Base-by-base conservation (phyloP, 2,888 invertebrate genomes). In the Candidula unifasciata region DNA sequence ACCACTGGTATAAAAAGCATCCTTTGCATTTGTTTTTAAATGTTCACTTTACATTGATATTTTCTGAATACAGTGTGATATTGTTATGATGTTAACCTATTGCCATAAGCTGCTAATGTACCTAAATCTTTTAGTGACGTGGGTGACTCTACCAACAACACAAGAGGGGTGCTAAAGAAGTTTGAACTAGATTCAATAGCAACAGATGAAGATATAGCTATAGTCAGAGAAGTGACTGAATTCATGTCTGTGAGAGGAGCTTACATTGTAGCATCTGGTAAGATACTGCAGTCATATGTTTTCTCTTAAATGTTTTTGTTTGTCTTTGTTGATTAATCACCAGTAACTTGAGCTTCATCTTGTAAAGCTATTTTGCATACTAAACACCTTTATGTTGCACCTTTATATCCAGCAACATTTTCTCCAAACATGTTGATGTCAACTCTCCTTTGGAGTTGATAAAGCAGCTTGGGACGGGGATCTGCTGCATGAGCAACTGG, bases 211-310 rank as follows among this genome's bases (percentile, higher is more conserved):
- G 96, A 96, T 92, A 94, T 96, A 30, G 94, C 93, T 18, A 95
- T 96, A 24, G 95, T 96, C 82, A 95, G 96, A 91, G 95, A 96
- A 91, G 95, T 96, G 30, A 96, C 96, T 87, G 95, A 95, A 77
- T 93, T 96, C 80, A 94, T 96, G 82, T 96, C 96, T 60, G 95
- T 95, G 91, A 94, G 97, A 84, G 96, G 96, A 8, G 96, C 96
- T 79, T 95, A 44, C 52, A 69, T 80, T 69, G 33, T 80, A 30
- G 73, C 73, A 27, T 8, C 73, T 13, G 73, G 73, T 73, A 37
- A 52, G 33, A 44, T 44, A 10, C 10, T 44, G 27, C 2, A 37
- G 33, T 27, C 16, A 69, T 3, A 27, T 68, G 35, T 57, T 13
- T 8, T 44, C 8, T 44, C 44, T 30, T 44, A 3, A 54, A n/a